Conservation (phyloP, 1,140 invertebrate genomes). For the Stegodyphus mimosarum region DNA sequence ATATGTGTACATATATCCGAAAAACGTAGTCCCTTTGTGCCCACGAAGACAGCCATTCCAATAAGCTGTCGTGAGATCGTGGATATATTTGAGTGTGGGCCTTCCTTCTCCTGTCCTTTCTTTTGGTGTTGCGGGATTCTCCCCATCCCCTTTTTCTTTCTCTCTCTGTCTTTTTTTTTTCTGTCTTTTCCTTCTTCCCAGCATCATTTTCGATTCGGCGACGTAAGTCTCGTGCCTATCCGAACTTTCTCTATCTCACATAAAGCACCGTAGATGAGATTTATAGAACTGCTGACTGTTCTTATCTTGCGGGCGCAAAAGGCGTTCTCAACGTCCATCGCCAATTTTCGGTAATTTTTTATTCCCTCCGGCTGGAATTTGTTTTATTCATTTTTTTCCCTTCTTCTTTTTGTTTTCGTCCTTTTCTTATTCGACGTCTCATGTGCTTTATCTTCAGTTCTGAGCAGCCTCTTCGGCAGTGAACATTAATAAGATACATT, state of each 20-base stretch:
- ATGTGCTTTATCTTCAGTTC: no score
- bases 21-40: constrained; percentile 47
- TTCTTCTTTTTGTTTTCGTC: neutral
- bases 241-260: constrained; percentile 8
- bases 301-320: constrained; percentile 41
- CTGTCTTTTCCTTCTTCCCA: neutral
- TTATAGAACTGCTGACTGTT: constrained; percentile 59
- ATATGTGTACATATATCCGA: constrained; percentile 57
- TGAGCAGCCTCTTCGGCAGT: no score
- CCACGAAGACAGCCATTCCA: constrained; percentile 28
- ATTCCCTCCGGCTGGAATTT: neutral
- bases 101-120: constrained; percentile 5
- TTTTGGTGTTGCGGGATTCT: constrained; percentile 56
- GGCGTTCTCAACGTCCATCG: constrained; percentile 11
- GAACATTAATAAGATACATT: no score
- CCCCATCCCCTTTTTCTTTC: constrained; percentile 12
- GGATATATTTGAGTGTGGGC: constrained; percentile 9
- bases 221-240: constrained; percentile 41
- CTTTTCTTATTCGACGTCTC: neutral
- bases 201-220: constrained; percentile 57
- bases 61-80: constrained; percentile 53
- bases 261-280: constrained; percentile 40
- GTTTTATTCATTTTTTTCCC: neutral
- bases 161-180: neutral
- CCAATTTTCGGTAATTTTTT: constrained; percentile 51